A percentile compares a stretch with the other conserved stretches of the same genome.
These are phyloP conservation scores for Tetramorium alpestre DNA, from an alignment of 1,140 invertebrate species.

Conservation along the genomic window DNA sequence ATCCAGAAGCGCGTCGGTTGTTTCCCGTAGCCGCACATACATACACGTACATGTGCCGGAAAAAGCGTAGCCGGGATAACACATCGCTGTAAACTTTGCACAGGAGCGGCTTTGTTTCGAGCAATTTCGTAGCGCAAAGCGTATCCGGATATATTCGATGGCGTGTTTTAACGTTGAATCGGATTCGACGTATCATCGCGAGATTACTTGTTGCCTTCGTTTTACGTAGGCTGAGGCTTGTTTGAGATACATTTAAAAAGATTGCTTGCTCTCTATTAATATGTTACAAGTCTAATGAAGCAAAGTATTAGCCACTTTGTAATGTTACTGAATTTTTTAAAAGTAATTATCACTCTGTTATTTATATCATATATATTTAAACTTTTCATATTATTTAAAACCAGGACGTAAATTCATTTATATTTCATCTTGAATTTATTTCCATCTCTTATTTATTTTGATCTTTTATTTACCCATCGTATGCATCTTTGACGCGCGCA, in stretches of 20 bases:
- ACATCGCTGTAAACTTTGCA: conserved; percentile 53
- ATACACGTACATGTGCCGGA: neutral
- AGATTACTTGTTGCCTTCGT: conserved; percentile 42
- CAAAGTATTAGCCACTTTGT: neutral
- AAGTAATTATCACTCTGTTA: neutral
- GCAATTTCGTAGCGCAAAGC: conserved; percentile 24
- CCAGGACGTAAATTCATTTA: neutral
- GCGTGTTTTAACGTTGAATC: conserved; percentile 62
- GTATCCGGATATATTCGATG: conserved; percentile 46
- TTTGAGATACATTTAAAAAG: neutral
- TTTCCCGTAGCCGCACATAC: conserved; percentile 9
- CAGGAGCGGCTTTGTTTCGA: conserved; percentile 41
- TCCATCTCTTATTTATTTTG: neutral
- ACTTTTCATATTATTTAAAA: neutral
- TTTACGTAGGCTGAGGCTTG: neutral
- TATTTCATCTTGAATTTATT: neutral
- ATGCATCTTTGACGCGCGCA: neutral
- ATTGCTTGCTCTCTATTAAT: neutral
- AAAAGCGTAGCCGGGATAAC: conserved; percentile 29
- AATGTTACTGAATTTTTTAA: neutral
- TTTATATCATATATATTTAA: neutral
- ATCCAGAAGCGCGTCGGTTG: conserved; percentile 48
- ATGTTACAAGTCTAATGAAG: neutral
- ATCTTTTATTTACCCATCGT: neutral
- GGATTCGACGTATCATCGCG: conserved; percentile 45